Evolutionary conservation across 2,797 vertebrate species (phyloP), one percentile per base, ranked within the genome.

Genomic region (Darevskia nairensis): DNA sequence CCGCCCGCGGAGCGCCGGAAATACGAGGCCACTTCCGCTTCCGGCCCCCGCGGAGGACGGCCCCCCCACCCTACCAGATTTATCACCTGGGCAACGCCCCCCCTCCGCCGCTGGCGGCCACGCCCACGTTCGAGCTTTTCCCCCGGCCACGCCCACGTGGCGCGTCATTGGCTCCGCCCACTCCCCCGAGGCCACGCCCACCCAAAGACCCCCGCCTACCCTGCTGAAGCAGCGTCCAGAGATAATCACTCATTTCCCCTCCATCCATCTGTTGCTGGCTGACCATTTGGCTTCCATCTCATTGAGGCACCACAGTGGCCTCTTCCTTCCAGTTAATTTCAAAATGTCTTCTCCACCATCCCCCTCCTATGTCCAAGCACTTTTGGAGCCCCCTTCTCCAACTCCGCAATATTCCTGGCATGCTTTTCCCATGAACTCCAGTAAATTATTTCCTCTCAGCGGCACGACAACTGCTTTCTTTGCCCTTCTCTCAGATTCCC

Each of bases 1-100:
- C 96, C 95, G 95, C 96, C 79, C 50, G 61, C 50, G 92, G 96
- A 90, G 96, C 91, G 87, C 95, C 95, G 96, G 96, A 97, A 97
- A 89, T 91, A 1, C 21, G 77, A 75, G 17, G 27, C 8, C 1
- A 21, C 88, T 96, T 97, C 96, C 96, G 95, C 92, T 96, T 96
- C 96, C 95, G 84, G 74, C 39, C 82, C 93, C 21, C 82, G 25
- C 59, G 46, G 44, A 1, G 1, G 8, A 7, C 32, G 3, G 66
- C 1, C 46, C 27, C 55, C 76, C 15, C 46, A 6, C 6, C 13
- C 4, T 46, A 4, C 25, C 46, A 19, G 6, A 55, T 21, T 41
- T 64, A 41, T 71, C 78, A 74, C 68, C 88, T 91, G 61, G 86
- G 78, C 94, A 64, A 3, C 29, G 89, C 91, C 93, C 50, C 50